Base-by-base conservation (phyloP, 2,888 invertebrate genomes). In the Diaperis boleti region DNA sequence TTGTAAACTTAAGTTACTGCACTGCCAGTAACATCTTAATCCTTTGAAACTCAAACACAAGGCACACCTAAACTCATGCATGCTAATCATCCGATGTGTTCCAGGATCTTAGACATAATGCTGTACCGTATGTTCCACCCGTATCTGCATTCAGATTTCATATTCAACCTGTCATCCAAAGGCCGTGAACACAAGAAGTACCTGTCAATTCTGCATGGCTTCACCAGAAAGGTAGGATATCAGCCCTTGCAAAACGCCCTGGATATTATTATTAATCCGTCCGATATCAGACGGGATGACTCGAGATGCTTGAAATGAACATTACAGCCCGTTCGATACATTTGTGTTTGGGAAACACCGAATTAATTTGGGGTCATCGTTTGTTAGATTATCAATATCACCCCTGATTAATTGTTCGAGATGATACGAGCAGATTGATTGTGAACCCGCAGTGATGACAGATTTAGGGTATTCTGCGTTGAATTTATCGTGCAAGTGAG, bases 161-260 rank as follows among this genome's bases (percentile, higher is more conserved):
- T 85, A 4, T 86, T 82, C 76, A 76, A 80, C 39, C 65, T 77
- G 8, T 72, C 82, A 1, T 67, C 68, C 39, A 66, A 74, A 20
- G 85, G 85, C 1, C 78, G 76, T 55, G 74, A 81, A 47, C 82
- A 82, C 65, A 73, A 80, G 13, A 73, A 79, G 62, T 78, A 81
- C 66, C 67, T 86, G 11, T 71, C 78, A 26, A 78, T 83, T 13
- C 77, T 87, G n/a, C 85, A 86, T 68, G 76, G 74, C 8, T 87
- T 86, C 69, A 85, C 85, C 1, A 79, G 79, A 62, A 79, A 82
- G 74, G 84, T 85, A 68, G 15, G 35, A 33, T 26, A 29, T 41
- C 33, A 42, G 18, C 41, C 41, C 2, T 33, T 33, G 11, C n/a
- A 52, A 52, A 13, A 54, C 42, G 42, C 54, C 11, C 29, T 31